Evolutionary conservation across 2,888 invertebrate genomes (phyloP).

Genomic region (Xestia ashworthii): DNA sequence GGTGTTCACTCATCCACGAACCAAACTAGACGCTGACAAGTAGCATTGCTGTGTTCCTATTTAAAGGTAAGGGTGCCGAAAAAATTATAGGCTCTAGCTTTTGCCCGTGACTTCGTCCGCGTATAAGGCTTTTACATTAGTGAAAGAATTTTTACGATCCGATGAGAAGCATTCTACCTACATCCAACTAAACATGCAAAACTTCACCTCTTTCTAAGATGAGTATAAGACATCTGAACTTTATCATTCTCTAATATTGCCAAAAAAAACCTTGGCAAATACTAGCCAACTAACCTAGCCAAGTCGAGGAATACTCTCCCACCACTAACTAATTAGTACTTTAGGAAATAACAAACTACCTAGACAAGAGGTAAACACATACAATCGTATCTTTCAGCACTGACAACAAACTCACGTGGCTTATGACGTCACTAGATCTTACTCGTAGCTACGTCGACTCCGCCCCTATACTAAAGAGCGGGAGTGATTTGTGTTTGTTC

Average conservation of each 20-base stretch:
- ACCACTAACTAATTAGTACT: neutral
- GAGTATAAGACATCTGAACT: neutral
- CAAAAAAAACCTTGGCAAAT: neutral
- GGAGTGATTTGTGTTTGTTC: conserved; percentile 10
- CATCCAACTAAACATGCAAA: neutral
- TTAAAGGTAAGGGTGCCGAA: too few species aligned
- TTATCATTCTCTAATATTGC: neutral
- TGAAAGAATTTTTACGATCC: neutral
- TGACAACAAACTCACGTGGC: conserved; percentile 45
- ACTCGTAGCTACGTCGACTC: neutral
- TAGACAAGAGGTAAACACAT: conserved; percentile 39
- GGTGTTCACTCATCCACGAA: too few species aligned
- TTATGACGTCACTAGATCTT: conserved; percentile 30
- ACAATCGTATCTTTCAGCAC: conserved; percentile 35
- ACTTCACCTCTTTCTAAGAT: neutral
- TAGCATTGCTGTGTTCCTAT: too few species aligned
- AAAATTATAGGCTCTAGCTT: too few species aligned
- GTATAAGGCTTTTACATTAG: neutral
- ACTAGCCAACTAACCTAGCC: neutral
- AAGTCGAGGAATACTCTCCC: conserved; percentile 36
- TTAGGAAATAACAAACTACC: conserved; percentile 10
- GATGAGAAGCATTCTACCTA: too few species aligned
- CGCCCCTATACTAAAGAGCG: neutral
- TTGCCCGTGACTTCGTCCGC: too few species aligned
- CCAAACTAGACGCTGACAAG: too few species aligned